Base-by-base conservation (phyloP, 23 tunicate genomes). In the Ascidia mentula region DNA sequence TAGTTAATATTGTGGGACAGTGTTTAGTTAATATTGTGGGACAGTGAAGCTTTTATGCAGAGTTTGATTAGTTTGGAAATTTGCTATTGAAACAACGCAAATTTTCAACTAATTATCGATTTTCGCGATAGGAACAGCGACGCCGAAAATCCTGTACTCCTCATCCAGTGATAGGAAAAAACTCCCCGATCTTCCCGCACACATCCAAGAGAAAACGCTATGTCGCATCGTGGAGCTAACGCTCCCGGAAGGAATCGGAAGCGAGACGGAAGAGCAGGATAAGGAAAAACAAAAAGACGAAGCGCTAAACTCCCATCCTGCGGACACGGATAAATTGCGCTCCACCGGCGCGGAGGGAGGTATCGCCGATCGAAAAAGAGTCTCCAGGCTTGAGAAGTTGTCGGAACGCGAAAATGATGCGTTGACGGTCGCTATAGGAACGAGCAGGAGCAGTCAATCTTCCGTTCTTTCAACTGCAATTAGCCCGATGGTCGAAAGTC, bases 211-310 rank as follows among this genome's bases (percentile, higher is more conserved):
- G 45, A 86, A 86, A 31, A 71, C 82, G 4, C 72, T 79, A 74
- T 91, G 90, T 79, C 84, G 84, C 4, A 82, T 91, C 6, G 87
- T 91, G 40, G 86, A 91, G 34, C 75, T 91, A 22, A 40, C 87
- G 26, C 69, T 91, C 8, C 90, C 88, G 38, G 80, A 80, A 53
- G 65, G 65, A 53, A 46, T 26, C 12, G 78, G 78, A 13, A 53
- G 65, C 24, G 38, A 71, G 6, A 36, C 30, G 2, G 75, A 71
- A 17, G 75, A 71, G 75, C 30, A 71, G 75, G 32, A 71, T 6
- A 71, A 71, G 13, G 38, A 71, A 71, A 71, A 71, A 35, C 5
- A 28, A 26, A 53, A 53, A 53, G n/a, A n/a, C n/a, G n/a, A n/a
- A n/a, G n/a, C n/a, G n/a, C n/a, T n/a, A n/a, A n/a, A n/a, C n/a